A percentile compares a stretch with the other conserved stretches of the same genome.
These are phyloP conservation scores for Caenorhabditis sulstoni DNA, from an alignment of 2,888 invertebrate species.

Conservation along the genomic window DNA sequence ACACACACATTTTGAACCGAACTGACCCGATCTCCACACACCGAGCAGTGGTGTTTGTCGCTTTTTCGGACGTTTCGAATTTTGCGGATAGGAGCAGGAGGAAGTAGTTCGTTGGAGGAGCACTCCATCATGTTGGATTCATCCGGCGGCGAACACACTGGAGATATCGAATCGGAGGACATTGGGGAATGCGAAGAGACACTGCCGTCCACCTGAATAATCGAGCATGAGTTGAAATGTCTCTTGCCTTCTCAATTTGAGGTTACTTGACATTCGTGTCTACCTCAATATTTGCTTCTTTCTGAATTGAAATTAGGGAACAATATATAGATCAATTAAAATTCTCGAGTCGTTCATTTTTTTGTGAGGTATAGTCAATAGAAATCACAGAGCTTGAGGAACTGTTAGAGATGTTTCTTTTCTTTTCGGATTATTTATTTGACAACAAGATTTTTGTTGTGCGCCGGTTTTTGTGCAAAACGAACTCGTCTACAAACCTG, in stretches of 20 bases:
- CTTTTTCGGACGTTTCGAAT: conserved; percentile 72
- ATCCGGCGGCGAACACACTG: conserved; percentile 41
- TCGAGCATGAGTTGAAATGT: conserved; percentile 13
- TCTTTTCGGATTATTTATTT: neutral
- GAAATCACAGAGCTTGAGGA: neutral
- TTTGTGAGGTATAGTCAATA: neutral
- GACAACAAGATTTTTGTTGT: neutral
- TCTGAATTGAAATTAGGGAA: neutral
- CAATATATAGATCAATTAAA: conserved; percentile 24
- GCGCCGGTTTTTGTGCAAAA: no score
- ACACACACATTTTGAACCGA: conserved; percentile 29
- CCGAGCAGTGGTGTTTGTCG: conserved; percentile 67
- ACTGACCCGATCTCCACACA: conserved; percentile 72
- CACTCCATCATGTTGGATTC: conserved; percentile 51
- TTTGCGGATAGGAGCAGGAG: conserved; percentile 59
- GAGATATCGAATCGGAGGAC: conserved; percentile 56
- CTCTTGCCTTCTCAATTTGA: neutral
- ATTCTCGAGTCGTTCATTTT: conserved; percentile 19
- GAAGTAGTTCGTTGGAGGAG: conserved; percentile 36
- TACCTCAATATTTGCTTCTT: neutral
- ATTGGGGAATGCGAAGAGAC: conserved; percentile 57
- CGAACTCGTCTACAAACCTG: neutral
- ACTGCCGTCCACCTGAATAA: conserved; percentile 53
- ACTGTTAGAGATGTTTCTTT: neutral
- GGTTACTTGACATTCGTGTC: neutral